Base-by-base conservation (phyloP, 2,797 vertebrate species). In the Epinephelus coioides region DNA sequence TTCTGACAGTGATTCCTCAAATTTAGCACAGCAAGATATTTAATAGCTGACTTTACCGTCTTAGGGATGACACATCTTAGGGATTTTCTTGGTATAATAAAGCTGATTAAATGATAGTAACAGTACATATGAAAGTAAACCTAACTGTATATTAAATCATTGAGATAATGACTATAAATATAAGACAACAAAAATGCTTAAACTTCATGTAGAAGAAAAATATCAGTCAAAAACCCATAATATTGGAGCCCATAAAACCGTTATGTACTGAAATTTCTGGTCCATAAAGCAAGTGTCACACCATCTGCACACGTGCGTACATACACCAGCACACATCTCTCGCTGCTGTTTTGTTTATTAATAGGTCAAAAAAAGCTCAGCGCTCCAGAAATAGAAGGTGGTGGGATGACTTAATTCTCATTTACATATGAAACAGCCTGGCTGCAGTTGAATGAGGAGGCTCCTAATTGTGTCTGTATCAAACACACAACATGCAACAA, bases 391-490 rank as follows among this genome's bases (percentile, higher is more conserved):
- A 89, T 85, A 86, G 77, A 76, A 60, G 30, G 44, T 76, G 67
- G 77, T 81, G 46, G 82, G 83, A 74, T 67, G 69, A 84, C 68
- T 87, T 84, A 51, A 78, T 71, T 81, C 61, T 85, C 75, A 86
- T 88, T 87, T 84, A 60, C 79, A 88, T 84, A 85, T 85, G 77
- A 89, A 87, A 84, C 44, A 49, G 63, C 63, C 54, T 60, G 47
- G 50, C 76, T 70, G 47, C 67, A 79, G 78, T 38, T 69, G 73
- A 85, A 77, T 71, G 49, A 81, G 51, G 62, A 76, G 54, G 60
- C 63, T 63, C 59, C 60, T 88, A 83, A 89, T 76, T 86, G 47
- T 19, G 51, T 83, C 64, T 81, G n/a, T 62, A 73, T 84, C 70
- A 86, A 88, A 76, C 54, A 63, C n/a, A 51, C n/a, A 57, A 65